Evolutionary conservation across 2,113 vertebrate genomes (phyloP).

Genomic region (Oophaga pumilio): DNA sequence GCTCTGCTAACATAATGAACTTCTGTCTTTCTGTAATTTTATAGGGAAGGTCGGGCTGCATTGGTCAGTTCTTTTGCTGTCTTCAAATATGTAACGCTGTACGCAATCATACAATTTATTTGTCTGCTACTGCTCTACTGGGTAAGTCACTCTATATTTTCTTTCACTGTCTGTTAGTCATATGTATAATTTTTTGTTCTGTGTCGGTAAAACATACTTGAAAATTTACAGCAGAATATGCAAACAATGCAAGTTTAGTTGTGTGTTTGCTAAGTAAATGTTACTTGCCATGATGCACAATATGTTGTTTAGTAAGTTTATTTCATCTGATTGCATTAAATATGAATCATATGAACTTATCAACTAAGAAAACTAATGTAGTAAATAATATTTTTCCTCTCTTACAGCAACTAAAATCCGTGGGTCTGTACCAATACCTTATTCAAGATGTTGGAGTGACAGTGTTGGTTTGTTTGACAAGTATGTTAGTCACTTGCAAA

Average conservation of each 20-base stretch:
- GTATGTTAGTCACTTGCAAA: conserved; percentile 62
- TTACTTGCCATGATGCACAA: not conserved
- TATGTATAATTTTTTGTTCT: not conserved
- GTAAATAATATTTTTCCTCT: not conserved
- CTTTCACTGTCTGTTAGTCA: not conserved
- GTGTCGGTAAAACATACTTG: not conserved
- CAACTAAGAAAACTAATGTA: not conserved
- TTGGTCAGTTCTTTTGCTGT: conserved; percentile 72
- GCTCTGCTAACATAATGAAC: not conserved
- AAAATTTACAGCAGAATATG: not conserved
- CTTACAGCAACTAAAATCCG: conserved; percentile 72
- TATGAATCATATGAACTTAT: not conserved
- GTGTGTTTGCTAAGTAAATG: not conserved
- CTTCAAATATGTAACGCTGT: conserved; percentile 74
- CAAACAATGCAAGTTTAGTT: not conserved
- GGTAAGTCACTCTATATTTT: conserved; percentile 63
- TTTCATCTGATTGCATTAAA: not conserved
- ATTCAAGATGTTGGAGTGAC: conserved; percentile 70
- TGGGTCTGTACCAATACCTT: conserved; percentile 73
- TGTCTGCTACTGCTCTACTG: conserved; percentile 68
- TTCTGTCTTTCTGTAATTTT: not conserved
- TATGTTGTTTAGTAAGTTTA: not conserved
- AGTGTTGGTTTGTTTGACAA: conserved; percentile 71
- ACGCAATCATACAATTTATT: conserved; percentile 67
- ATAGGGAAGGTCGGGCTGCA: conserved; percentile 72